Percentiles rank a stretch among this genome's conserved stretches.
Conservation (phyloP, 2,888 invertebrate species). For the Auanema sp. region DNA sequence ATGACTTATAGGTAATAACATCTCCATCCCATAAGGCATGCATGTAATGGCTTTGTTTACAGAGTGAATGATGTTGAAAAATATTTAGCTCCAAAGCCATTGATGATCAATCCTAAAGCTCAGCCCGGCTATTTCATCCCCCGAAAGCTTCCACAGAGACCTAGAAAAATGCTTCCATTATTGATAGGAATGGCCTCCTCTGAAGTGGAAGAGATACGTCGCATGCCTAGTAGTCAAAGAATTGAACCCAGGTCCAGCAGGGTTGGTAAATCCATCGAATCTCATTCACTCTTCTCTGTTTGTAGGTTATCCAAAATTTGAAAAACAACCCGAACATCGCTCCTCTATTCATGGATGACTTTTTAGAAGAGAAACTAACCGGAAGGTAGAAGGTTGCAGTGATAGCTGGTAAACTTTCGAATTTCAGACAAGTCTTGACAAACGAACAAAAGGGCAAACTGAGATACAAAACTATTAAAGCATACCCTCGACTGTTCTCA, state of each 20-base stretch:
- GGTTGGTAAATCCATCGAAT: background rate
- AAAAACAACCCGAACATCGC: constrained; percentile 54
- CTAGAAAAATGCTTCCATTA: constrained; percentile 57
- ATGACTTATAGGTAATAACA: constrained; percentile 25
- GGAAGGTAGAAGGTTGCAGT: constrained; percentile 25
- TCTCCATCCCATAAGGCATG: background rate
- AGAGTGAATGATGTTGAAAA: constrained; percentile 42
- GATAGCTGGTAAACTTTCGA: too few relatives aligned
- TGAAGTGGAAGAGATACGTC: constrained; percentile 30
- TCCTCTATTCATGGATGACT: constrained; percentile 48
- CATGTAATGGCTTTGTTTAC: background rate
- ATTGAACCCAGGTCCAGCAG: background rate
- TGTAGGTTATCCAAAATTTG: constrained; percentile 36
- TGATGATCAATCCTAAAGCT: constrained; percentile 42
- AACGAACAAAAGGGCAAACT: constrained; percentile 41
- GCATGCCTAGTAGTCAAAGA: constrained; percentile 7
- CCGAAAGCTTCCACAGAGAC: constrained; percentile 43
- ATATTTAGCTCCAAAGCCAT: constrained; percentile 39
- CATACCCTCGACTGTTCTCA: constrained; percentile 41
- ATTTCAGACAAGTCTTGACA: constrained; percentile 29
- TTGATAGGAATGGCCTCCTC: constrained; percentile 42
- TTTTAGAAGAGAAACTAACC: constrained; percentile 36
- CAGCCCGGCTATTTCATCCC: constrained; percentile 50
- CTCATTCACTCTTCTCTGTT: constrained; percentile 2
- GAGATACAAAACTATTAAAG: constrained; percentile 27